Percentiles rank a stretch among this genome's conserved stretches.
Conservation (phyloP, 2,888 invertebrate species). For the Caenorhabditis uteleia region DNA sequence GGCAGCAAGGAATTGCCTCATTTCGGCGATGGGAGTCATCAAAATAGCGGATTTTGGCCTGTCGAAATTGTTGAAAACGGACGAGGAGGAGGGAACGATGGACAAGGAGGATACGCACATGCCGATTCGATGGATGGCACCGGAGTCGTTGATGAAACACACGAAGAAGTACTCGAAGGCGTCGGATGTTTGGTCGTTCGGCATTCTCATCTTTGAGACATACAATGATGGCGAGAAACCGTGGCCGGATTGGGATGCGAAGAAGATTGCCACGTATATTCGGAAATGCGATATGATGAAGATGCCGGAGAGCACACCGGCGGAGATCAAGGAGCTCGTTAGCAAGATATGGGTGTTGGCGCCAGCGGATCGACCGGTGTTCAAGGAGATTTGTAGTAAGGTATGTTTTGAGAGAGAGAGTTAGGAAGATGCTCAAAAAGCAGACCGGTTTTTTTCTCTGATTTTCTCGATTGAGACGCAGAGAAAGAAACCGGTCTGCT, state of each 20-base stretch:
- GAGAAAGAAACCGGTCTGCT: too few relatives aligned
- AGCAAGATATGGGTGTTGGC: background rate
- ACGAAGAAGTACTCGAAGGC: slow-evolving; percentile 29
- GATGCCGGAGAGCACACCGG: slow-evolving; percentile 1
- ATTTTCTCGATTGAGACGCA: too few relatives aligned
- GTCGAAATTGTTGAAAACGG: slow-evolving; percentile 17
- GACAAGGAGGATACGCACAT: slow-evolving; percentile 11
- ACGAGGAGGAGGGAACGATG: slow-evolving; percentile 4
- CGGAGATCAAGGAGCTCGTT: slow-evolving; percentile 5
- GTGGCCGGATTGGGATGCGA: slow-evolving; percentile 2
- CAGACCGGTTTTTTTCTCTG: too few relatives aligned
- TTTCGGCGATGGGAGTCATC: slow-evolving; percentile 39
- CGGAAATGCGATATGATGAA: slow-evolving; percentile 4
- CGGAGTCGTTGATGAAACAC: slow-evolving; percentile 47
- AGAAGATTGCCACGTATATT: slow-evolving; percentile 9
- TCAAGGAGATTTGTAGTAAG: slow-evolving; percentile 2
- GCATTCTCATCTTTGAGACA: slow-evolving; percentile 48
- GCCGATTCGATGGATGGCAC: slow-evolving; percentile 59
- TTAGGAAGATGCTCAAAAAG: too few relatives aligned
- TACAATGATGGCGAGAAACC: slow-evolving; percentile 7
- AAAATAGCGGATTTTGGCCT: slow-evolving; percentile 54
- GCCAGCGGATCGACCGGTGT: slow-evolving; percentile 1
- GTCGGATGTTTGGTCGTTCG: slow-evolving; percentile 57
- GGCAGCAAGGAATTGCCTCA: slow-evolving; percentile 83
- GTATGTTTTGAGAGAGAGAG: too few relatives aligned